Conservation (phyloP, 2,888 invertebrate species). For the Lysandra coridon region DNA sequence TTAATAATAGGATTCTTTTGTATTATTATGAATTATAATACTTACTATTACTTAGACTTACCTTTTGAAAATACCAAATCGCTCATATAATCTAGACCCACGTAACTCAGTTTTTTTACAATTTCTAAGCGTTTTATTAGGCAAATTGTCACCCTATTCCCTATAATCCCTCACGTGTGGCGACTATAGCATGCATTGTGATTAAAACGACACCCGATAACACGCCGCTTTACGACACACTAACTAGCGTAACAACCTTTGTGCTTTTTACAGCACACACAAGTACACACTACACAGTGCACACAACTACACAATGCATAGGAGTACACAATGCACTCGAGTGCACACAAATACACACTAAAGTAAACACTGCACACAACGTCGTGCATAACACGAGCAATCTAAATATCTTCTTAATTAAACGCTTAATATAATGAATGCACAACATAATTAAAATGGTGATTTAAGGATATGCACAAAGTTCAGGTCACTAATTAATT, state of each 20-base stretch:
- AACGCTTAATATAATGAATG: constrained; percentile 2
- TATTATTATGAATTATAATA: no score
- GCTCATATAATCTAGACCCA: not conserved
- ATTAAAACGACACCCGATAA: constrained; percentile 48
- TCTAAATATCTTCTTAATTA: constrained; percentile 9
- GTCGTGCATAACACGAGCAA: not conserved
- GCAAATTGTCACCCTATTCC: constrained; percentile 56
- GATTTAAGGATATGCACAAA: constrained; percentile 4
- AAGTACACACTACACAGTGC: not conserved
- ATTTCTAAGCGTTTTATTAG: not conserved
- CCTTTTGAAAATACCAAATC: no score
- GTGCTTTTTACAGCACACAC: constrained; percentile 31
- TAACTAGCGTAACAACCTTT: constrained; percentile 40
- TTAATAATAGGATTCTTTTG: no score
- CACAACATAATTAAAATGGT: not conserved
- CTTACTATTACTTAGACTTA: no score
- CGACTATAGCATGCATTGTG: constrained; percentile 43
- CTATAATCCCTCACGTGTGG: constrained; percentile 42
- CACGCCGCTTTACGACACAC: constrained; percentile 40
- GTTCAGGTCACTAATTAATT: constrained; percentile 9
- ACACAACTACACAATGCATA: not conserved
- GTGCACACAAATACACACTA: not conserved
- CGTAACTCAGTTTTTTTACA: not conserved
- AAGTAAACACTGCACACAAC: not conserved
- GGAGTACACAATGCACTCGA: constrained; percentile 10